A percentile compares a stretch with the other conserved stretches of the same genome.
phyloP scores from a whole-genome alignment of 30 jellyfish, hydroid and myxozoan genomes.

The Nemopilema nomurai region DNA sequence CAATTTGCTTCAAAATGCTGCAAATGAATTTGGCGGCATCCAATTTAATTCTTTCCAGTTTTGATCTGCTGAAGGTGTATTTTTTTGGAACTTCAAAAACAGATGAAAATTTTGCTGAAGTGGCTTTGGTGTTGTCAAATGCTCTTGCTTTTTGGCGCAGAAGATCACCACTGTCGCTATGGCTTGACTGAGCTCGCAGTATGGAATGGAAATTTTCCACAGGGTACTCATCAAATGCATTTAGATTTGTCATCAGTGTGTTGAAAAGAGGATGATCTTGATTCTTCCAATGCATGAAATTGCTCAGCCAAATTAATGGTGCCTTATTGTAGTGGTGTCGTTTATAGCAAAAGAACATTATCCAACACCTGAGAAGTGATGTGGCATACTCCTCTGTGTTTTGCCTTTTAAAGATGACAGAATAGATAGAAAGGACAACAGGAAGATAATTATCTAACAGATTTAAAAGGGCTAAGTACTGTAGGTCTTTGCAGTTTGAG shows the following conservation, averaged over 20 bases:
- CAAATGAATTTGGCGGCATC: slow-evolving; percentile 5
- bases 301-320: slow-evolving; percentile 15
- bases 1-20: neutral
- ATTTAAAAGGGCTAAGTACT: neutral
- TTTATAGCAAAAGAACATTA: slow-evolving; percentile 37
- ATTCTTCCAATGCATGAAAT: neutral
- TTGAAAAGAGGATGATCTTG: neutral
- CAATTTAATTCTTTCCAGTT: neutral
- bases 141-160: slow-evolving; percentile 16
- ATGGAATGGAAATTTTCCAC: slow-evolving; percentile 16
- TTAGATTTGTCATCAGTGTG: neutral
- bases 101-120: neutral
- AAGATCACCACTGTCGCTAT: slow-evolving; percentile 7
- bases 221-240: slow-evolving; percentile 21
- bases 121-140: slow-evolving; percentile 1
- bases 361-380: slow-evolving; percentile 27
- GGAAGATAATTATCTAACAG: slow-evolving; percentile 3
- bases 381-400: slow-evolving; percentile 1
- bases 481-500: slow-evolving; percentile 11
- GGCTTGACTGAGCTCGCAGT: slow-evolving; percentile 6
- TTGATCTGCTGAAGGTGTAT: neutral
- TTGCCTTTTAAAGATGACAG: slow-evolving; percentile 6
- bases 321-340: slow-evolving; percentile 34
- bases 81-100: slow-evolving; percentile 3
- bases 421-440: neutral